Percentiles rank a stretch among this genome's conserved stretches.
Conservation (phyloP, 2,797 vertebrate species). For the Thalassophryne amazonica region DNA sequence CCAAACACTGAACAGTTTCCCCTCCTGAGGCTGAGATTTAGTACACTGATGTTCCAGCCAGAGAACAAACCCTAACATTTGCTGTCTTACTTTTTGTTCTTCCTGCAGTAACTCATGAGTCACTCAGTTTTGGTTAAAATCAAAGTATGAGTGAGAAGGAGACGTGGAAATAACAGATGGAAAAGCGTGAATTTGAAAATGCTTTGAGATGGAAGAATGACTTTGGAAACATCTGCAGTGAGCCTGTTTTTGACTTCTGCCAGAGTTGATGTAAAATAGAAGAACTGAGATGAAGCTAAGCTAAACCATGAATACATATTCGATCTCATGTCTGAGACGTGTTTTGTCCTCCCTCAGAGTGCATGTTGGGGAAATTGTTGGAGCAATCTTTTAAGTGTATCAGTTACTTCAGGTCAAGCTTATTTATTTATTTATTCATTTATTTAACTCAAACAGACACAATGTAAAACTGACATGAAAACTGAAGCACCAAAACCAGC, state of each 20-base stretch:
- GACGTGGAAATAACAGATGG: background rate
- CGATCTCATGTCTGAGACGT: conserved; percentile 20
- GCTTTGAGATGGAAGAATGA: conserved; percentile 28
- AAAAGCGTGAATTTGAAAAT: conserved; percentile 8
- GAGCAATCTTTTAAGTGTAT: too few relatives aligned
- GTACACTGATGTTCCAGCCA: background rate
- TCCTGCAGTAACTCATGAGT: conserved; percentile 14
- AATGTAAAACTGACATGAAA: too few relatives aligned
- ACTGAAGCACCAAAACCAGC: too few relatives aligned
- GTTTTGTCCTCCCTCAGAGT: conserved; percentile 4
- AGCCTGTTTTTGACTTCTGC: conserved; percentile 30
- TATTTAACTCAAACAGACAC: too few relatives aligned
- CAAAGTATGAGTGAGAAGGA: conserved; percentile 12
- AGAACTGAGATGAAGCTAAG: conserved; percentile 7
- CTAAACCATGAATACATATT: conserved; percentile 36
- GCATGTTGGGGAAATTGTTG: background rate
- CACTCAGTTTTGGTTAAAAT: conserved; percentile 4
- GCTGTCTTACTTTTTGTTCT: conserved; percentile 5
- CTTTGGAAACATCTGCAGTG: conserved; percentile 30
- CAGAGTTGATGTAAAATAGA: conserved; percentile 6
- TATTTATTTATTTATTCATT: too few relatives aligned
- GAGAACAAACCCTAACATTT: background rate
- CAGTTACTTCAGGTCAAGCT: conserved; percentile 4
- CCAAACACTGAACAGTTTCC: too few relatives aligned
- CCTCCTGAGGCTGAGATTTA: too few relatives aligned